Conservation (phyloP, 2,888 invertebrate genomes). For the Syritta pipiens region DNA sequence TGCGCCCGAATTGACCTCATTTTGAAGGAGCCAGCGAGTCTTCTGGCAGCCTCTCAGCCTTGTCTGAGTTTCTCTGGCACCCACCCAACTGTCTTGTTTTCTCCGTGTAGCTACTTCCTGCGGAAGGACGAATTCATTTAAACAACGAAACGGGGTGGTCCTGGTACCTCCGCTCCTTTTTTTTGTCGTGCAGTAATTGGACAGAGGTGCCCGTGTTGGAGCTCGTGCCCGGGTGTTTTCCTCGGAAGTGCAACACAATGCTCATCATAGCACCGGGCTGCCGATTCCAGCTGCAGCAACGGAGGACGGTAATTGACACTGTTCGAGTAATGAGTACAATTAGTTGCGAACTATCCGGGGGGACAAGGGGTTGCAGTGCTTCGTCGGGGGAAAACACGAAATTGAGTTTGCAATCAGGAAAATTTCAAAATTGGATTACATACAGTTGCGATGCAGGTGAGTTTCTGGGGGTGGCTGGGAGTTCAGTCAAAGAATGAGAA, state of each 20-base stretch:
- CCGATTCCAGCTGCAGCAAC: neutral
- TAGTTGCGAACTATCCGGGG: too few species aligned
- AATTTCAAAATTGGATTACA: conserved; percentile 1
- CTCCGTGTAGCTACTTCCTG: neutral
- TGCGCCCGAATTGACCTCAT: conserved; percentile 56
- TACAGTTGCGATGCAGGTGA: neutral
- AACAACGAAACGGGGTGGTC: too few species aligned
- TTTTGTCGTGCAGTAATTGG: neutral
- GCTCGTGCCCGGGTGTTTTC: neutral
- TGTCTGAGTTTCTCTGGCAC: conserved; percentile 32
- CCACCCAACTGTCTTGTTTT: neutral
- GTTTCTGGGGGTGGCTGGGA: too few species aligned
- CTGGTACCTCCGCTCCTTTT: neutral
- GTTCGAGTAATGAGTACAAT: conserved; percentile 47
- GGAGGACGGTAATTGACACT: conserved; percentile 32
- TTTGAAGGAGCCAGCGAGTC: conserved; percentile 23
- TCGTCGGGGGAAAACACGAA: neutral
- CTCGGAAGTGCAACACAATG: conserved; percentile 9
- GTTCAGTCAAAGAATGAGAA: too few species aligned
- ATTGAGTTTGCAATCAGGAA: conserved; percentile 40
- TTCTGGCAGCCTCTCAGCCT: conserved; percentile 30
- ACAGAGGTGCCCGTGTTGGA: neutral
- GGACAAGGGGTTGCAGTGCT: neutral
- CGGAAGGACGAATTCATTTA: conserved; percentile 7
- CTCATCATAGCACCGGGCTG: too few species aligned